Evolutionary conservation across 1,140 invertebrate genomes (phyloP).

Genomic region (Scaptomyza montana): DNA sequence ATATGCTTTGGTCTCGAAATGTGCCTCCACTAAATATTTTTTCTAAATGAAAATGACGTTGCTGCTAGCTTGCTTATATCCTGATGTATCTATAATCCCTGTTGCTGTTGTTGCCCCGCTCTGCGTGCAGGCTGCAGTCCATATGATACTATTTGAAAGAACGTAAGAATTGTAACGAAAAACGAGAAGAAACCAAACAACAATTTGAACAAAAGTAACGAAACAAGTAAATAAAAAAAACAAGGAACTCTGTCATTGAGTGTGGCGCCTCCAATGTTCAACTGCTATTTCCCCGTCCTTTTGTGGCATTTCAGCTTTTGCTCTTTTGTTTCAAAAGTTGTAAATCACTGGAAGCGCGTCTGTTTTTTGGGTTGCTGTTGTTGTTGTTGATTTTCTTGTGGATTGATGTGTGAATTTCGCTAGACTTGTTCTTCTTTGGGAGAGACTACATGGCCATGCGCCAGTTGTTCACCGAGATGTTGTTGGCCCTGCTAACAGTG

Average conservation of each 20-base stretch:
- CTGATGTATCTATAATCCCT: neutral
- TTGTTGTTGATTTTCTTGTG: slow-evolving; percentile 4
- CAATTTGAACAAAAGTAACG: slow-evolving; percentile 49
- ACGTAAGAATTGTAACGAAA: slow-evolving; percentile 23
- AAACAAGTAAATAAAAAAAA: slow-evolving; percentile 17
- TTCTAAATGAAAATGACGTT: slow-evolving; percentile 42
- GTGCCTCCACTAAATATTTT: neutral
- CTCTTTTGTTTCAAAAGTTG: neutral
- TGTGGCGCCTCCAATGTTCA: slow-evolving; percentile 27
- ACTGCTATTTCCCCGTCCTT: neutral
- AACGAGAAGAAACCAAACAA: slow-evolving; percentile 30
- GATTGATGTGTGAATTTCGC: neutral
- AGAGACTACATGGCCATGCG: slow-evolving; percentile 46
- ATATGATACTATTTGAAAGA: slow-evolving; percentile 11
- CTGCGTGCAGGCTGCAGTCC: slow-evolving; percentile 25
- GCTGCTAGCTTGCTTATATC: slow-evolving; percentile 9
- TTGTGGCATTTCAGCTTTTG: neutral
- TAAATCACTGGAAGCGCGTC: neutral
- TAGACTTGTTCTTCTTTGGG: neutral
- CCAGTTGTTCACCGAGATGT: slow-evolving; percentile 49
- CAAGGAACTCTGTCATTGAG: slow-evolving; percentile 1
- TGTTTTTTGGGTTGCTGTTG: neutral
- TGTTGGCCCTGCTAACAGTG: slow-evolving; percentile 25
- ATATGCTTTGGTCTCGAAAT: slow-evolving; percentile 52
- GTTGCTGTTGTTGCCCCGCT: slow-evolving; percentile 5